Conservation (phyloP, 2,797 vertebrate genomes). For the Lutjanus argentimaculatus region DNA sequence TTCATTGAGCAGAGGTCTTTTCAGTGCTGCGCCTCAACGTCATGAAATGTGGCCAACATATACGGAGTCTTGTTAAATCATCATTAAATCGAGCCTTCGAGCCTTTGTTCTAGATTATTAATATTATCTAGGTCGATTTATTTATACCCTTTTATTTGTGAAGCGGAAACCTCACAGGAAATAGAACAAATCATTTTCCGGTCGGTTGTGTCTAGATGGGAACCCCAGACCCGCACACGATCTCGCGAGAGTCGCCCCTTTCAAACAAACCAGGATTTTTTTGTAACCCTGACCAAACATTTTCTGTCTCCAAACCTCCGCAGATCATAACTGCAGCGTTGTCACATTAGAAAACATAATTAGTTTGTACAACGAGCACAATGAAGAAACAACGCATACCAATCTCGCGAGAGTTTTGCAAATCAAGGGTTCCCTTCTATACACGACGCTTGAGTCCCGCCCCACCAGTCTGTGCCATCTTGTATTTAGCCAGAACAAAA, state of each 20-base stretch:
- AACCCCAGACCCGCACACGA: too few relatives aligned
- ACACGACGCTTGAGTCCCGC: conserved; percentile 56
- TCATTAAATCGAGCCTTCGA: conserved; percentile 31
- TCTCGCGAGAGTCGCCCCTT: too few relatives aligned
- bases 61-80: neutral
- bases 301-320: too few relatives aligned
- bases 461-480: conserved; percentile 77
- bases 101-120: conserved; percentile 52
- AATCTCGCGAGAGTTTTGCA: too few relatives aligned
- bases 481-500: conserved; percentile 81
- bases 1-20: too few relatives aligned
- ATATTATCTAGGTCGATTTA: conserved; percentile 63
- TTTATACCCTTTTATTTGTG: conserved; percentile 64
- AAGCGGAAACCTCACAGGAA: conserved; percentile 64
- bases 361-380: too few relatives aligned
- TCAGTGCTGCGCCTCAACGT: neutral
- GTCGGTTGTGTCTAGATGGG: conserved; percentile 2
- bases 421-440: too few relatives aligned
- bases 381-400: too few relatives aligned
- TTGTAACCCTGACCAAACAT: too few relatives aligned
- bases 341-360: too few relatives aligned
- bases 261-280: too few relatives aligned
- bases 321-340: too few relatives aligned
- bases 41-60: neutral
- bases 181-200: conserved; percentile 39